Evolutionary conservation across 1,140 invertebrate species (phyloP).

Genomic region (Apis cerana): DNA sequence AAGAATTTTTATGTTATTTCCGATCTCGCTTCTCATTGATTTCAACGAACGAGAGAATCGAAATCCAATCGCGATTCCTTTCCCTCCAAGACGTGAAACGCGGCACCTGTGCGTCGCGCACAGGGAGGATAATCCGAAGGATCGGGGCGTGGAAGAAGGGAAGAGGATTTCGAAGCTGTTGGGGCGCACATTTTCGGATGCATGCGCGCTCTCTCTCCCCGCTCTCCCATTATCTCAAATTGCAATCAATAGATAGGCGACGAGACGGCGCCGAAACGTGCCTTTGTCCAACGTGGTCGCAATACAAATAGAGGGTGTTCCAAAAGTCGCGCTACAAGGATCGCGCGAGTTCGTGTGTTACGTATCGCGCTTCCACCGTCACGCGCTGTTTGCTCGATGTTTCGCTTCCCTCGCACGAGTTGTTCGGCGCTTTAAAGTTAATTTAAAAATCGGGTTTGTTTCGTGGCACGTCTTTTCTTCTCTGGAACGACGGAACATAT

Average conservation of each 20-base stretch:
- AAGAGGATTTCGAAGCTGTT: background rate
- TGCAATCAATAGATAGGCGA: conserved; percentile 74
- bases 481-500: too few species aligned
- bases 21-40: background rate
- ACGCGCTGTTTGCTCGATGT: background rate
- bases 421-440: background rate
- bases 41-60: too few species aligned
- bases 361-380: background rate
- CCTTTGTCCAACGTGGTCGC: conserved; percentile 42
- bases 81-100: too few species aligned
- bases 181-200: conserved; percentile 13
- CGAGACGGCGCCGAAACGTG: conserved; percentile 71
- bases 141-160: background rate
- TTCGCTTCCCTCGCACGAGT: background rate
- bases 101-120: too few species aligned
- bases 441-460: too few species aligned
- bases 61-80: background rate
- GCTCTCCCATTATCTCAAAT: conserved; percentile 65
- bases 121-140: background rate
- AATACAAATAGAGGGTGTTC: conserved; percentile 34
- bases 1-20: too few species aligned
- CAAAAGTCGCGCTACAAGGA: conserved; percentile 15
- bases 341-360: background rate
- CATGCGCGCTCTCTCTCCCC: conserved; percentile 37
- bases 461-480: too few species aligned